phyloP scores from a whole-genome alignment of 1,140 invertebrate genomes.

The Trachymyrmex cornetzi region DNA sequence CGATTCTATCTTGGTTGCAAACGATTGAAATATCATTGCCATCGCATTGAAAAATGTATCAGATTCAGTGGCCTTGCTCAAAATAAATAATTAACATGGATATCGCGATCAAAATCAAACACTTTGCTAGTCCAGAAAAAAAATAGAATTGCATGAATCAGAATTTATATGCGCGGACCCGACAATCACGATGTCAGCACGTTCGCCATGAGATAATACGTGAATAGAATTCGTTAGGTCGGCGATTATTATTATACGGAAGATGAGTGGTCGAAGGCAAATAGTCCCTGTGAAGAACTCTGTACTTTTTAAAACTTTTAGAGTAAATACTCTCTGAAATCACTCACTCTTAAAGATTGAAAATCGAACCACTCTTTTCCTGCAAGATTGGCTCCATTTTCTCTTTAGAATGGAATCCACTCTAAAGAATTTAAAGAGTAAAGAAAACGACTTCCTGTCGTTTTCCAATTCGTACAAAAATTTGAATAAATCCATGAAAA shows the following conservation, averaged over 20 bases:
- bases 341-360: no score
- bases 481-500: not conserved
- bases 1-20: not conserved
- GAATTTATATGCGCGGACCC: not conserved
- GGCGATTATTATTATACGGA: conserved; percentile 6
- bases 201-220: conserved; percentile 11
- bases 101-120: conserved; percentile 9
- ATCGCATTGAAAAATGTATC: not conserved
- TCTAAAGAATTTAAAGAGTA: no score
- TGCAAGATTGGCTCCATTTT: no score
- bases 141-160: not conserved
- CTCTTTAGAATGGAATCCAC: no score
- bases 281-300: not conserved
- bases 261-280: conserved; percentile 12
- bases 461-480: no score
- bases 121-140: not conserved
- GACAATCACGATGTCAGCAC: not conserved
- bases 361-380: not conserved
- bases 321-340: no score
- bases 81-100: conserved; percentile 19
- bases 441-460: no score
- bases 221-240: conserved; percentile 4
- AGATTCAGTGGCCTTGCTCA: not conserved
- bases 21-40: not conserved
- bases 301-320: no score